Evolutionary conservation across 2,113 vertebrate species (phyloP), one percentile per base, ranked within the genome.

Genomic region (Eublepharis macularius): DNA sequence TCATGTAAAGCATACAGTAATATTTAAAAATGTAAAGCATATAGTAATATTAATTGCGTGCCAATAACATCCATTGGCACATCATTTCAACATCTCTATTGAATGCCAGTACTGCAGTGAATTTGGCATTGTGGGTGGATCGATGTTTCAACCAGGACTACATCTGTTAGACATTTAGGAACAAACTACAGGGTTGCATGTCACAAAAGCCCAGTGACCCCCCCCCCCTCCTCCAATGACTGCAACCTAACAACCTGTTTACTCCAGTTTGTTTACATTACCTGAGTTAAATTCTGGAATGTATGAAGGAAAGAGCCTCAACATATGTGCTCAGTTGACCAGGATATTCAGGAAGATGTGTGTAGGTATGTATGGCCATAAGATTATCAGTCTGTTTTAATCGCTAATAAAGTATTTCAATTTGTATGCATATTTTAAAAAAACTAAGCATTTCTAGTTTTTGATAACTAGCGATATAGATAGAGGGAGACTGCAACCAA

Each of bases 1-100:
- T 90, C 83, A 92, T 94, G 92, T 93, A 83, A 90, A 84, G 88
- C 83, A 89, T 86, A 78, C 88, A 93, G 88, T 84, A 83, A 89
- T 88, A 68, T 68, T 34, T 34, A 76, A 84, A 65, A 66, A 16
- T n/a, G 36, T 68, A 36, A 76, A 76, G 68, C 75, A 41, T 77
- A 69, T 19, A 77, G 47, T 69, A 43, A 70, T 78, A 69, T 84
- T 68, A 77, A 57, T 43, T 77, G 74, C 68, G 24, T 41, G 69
- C 39, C 5, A 21, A 36, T 39, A 19, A 77, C 60, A 68, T 60
- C 45, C 43, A 41, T 34, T 8, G 34, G n/a, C 14, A 24, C 66
- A 32, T 39, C 34, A 7, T 19, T 49, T 9, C 60, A 32, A 41
- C 13, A 34, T 32, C 75, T 68, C 24, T 24, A 29, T 65, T 34